Evolutionary conservation across 2,888 invertebrate genomes (phyloP), one percentile per base, ranked within the genome.

Genomic region (Diaprepes abbreviatus): DNA sequence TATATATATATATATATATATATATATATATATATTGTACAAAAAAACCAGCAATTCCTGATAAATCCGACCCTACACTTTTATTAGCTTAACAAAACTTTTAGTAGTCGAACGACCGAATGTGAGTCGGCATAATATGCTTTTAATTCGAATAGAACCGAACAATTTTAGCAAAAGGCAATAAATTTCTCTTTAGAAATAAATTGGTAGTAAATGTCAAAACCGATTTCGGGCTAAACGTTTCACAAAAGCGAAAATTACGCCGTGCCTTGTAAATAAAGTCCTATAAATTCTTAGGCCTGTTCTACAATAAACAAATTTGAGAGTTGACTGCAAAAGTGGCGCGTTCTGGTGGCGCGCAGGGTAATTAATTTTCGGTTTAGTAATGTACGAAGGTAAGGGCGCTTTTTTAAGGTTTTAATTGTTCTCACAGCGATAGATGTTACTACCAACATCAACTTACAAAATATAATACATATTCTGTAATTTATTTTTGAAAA

Each of bases 161-260:
- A 33, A 52, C 35, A 54, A 36, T 54, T 54, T 33, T 33, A 33
- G 33, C 35, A 21, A 57, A 36, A 38, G 14, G 21, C 7, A 57
- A 24, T 40, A 40, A 38, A 57, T 38, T 38, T 16, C 14, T 4
- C 19, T 24, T 24, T 12, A 12, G 38, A 38, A 57, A 38, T 57
- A 40, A 57, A 57, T 57, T 57, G 57, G 57, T 14, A 57, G 57
- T 57, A 57, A 57, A 57, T 38, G 57, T 40, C 57, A 57, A 38
- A 57, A 57, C 57, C 21, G 38, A 24, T 57, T 57, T 57, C 57
- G 24, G 21, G 57, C 24, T 40, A 16, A 38, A 57, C 24, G 38
- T 57, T 36, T 54, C 57, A 36, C 21, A 36, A 38, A 38, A 36
- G 38, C 21, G 35, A 17, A n/a, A 54, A 21, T 36, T n/a, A n/a